These are phyloP conservation scores for Lophochroa leadbeateri DNA, from an alignment of 2,113 vertebrate genomes.

Conservation along the genomic window DNA sequence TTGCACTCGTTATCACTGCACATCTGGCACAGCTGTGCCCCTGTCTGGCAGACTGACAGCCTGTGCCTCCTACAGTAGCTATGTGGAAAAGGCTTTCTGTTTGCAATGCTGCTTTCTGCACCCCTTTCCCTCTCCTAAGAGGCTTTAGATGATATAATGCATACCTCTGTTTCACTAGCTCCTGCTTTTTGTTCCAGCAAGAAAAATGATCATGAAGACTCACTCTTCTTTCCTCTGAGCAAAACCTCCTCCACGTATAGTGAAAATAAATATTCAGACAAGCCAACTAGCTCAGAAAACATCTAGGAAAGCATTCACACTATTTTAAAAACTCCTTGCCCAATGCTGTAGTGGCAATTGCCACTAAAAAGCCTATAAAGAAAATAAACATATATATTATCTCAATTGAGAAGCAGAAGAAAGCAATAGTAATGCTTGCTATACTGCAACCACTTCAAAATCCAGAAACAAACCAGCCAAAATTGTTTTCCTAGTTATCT, in stretches of 20 bases:
- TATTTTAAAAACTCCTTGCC: not conserved
- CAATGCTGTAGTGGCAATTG: not conserved
- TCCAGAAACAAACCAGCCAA: not conserved
- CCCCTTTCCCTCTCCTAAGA: not conserved
- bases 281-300: not conserved
- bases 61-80: not conserved
- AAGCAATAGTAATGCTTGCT: not conserved
- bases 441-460: not conserved
- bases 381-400: not conserved
- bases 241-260: not conserved
- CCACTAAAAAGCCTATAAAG: not conserved
- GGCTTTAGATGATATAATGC: not conserved
- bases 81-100: not conserved
- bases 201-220: not conserved
- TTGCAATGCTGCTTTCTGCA: not conserved
- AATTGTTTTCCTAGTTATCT: not conserved
- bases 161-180: not conserved
- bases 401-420: not conserved
- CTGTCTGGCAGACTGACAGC: not conserved
- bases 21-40: slow-evolving; percentile 20
- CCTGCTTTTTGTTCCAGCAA: not conserved
- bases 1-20: not conserved
- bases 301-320: not conserved
- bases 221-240: not conserved
- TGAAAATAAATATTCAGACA: slow-evolving; percentile 2